These are phyloP conservation scores for Tachystola acroxantha DNA, from an alignment of 2,888 invertebrate genomes.

Conservation along the genomic window DNA sequence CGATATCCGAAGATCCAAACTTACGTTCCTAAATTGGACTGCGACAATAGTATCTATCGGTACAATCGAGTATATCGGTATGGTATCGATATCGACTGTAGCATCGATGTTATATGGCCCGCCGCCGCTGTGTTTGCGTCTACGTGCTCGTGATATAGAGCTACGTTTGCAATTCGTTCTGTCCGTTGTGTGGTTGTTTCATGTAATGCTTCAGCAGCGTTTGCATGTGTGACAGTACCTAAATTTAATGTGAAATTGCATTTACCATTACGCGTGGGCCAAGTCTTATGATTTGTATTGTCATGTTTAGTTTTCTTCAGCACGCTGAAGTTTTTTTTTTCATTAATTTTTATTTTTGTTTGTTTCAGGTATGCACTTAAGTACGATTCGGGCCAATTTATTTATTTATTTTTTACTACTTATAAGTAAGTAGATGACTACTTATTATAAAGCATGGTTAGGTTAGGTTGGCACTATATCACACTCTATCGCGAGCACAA, in stretches of 20 bases:
- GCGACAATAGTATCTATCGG: constrained; percentile 36
- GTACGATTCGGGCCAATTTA: constrained; percentile 20
- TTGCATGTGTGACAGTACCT: background rate
- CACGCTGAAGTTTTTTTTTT: no score
- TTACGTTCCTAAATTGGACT: constrained; percentile 38
- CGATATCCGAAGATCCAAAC: constrained; percentile 23
- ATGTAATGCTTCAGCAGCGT: background rate
- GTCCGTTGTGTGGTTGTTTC: constrained; percentile 23
- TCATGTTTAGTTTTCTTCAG: no score
- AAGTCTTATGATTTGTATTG: no score
- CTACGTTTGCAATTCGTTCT: constrained; percentile 50
- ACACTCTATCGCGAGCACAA: constrained; percentile 37
- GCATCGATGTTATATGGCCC: constrained; percentile 38
- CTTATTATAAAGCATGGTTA: constrained; percentile 7
- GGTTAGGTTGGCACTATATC: no score
- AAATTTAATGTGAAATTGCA: background rate
- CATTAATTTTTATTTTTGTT: constrained; percentile 13
- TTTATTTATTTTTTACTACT: constrained; percentile 3
- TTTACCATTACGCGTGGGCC: no score
- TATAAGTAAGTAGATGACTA: constrained; percentile 27
- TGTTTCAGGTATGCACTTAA: constrained; percentile 43
- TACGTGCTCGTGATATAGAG: constrained; percentile 49
- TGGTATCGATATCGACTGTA: constrained; percentile 25
- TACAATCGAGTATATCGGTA: constrained; percentile 23
- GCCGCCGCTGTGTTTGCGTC: constrained; percentile 39